These are phyloP conservation scores for Hofmannophila pseudospretella DNA, from an alignment of 2,888 invertebrate species.

Conservation along the genomic window DNA sequence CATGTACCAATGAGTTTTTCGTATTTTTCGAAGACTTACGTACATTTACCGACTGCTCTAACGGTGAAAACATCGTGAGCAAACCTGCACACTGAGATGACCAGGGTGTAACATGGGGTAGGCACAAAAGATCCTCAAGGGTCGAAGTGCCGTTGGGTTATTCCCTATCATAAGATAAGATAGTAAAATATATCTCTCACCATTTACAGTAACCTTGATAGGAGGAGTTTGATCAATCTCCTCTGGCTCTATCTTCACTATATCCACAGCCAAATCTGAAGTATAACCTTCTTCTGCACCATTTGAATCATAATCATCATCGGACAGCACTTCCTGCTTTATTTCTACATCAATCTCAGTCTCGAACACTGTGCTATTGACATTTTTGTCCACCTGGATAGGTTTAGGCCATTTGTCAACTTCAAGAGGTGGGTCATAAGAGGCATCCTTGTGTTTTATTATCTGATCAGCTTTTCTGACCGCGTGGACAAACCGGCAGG, in stretches of 20 bases:
- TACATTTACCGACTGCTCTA: too few relatives aligned
- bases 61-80: too few relatives aligned
- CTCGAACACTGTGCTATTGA: conserved; percentile 20
- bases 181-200: conserved; percentile 21
- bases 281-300: background rate
- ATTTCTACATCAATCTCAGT: conserved; percentile 38
- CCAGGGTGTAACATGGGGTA: too few relatives aligned
- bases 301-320: conserved; percentile 38
- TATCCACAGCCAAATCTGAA: conserved; percentile 34
- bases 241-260: conserved; percentile 62
- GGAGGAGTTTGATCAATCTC: conserved; percentile 38
- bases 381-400: conserved; percentile 48
- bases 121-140: too few relatives aligned
- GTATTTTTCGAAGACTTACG: too few relatives aligned
- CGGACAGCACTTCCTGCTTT: conserved; percentile 57
- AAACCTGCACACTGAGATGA: too few relatives aligned
- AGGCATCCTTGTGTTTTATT: conserved; percentile 26
- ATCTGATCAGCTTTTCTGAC: conserved; percentile 38
- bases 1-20: too few relatives aligned
- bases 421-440: conserved; percentile 8
- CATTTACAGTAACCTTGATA: conserved; percentile 35
- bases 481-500: conserved; percentile 36
- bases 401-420: conserved; percentile 54
- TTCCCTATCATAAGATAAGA: too few relatives aligned
- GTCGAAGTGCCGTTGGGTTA: too few relatives aligned